These are phyloP conservation scores for Rhabdomys dilectus DNA, from an alignment of 2,113 vertebrate species.

Conservation along the genomic window DNA sequence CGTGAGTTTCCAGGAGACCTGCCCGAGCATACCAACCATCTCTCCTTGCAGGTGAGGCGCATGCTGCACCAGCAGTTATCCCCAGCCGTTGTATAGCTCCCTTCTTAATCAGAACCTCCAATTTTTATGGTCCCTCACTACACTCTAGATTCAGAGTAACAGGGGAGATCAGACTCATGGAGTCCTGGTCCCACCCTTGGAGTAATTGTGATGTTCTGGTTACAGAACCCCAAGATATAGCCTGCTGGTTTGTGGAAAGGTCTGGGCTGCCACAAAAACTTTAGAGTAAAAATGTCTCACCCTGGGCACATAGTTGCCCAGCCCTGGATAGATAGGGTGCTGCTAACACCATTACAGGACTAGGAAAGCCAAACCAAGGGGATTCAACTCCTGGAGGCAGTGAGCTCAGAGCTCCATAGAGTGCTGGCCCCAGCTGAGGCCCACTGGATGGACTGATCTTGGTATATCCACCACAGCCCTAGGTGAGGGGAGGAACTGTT, in stretches of 20 bases:
- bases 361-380: not conserved
- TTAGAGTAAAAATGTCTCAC: not conserved
- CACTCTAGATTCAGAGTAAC: not conserved
- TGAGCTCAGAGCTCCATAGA: not conserved
- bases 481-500: too few relatives aligned
- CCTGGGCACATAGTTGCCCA: not conserved
- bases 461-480: not conserved
- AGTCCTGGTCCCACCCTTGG: not conserved
- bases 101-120: not conserved
- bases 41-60: slow-evolving; percentile 93
- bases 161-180: not conserved
- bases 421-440: not conserved
- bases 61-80: accelerated
- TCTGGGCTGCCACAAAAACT: not conserved
- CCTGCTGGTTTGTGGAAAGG: not conserved
- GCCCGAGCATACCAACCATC: slow-evolving; percentile 91
- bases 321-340: not conserved
- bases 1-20: slow-evolving; percentile 92
- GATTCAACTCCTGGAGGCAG: not conserved
- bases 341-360: not conserved
- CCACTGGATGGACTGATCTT: not conserved
- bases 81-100: not conserved
- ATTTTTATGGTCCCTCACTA: not conserved
- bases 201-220: accelerated
- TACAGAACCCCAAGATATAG: not conserved